Percentiles rank a stretch among this genome's conserved stretches.
phyloP scores from a whole-genome alignment of 2,888 invertebrate species.

The Andrena bucephala region DNA sequence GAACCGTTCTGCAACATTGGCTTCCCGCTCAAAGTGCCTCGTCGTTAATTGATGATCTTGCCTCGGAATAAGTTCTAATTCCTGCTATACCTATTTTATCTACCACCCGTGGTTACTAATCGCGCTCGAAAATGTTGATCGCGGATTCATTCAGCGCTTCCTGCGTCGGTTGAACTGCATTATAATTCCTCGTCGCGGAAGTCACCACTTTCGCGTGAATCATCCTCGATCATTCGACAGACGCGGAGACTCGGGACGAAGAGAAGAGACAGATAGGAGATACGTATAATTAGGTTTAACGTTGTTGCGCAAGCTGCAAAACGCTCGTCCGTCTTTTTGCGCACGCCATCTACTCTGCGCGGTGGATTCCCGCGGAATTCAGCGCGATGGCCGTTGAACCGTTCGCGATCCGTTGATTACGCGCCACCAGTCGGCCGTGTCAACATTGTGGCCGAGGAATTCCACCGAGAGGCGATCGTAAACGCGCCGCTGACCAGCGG shows the following conservation, averaged over 20 bases:
- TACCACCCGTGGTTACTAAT: background rate
- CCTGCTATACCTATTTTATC: background rate
- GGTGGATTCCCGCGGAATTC: slow-evolving; percentile 28
- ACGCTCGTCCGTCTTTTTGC: slow-evolving; percentile 11
- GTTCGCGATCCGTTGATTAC: slow-evolving; percentile 20
- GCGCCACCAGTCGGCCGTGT: slow-evolving; percentile 7
- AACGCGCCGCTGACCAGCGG: slow-evolving; percentile 1
- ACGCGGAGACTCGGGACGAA: slow-evolving; percentile 7
- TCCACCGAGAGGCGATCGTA: slow-evolving; percentile 7
- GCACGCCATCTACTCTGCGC: background rate
- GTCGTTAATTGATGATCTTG: background rate
- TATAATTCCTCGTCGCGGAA: slow-evolving; percentile 38
- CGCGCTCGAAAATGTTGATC: slow-evolving; percentile 10
- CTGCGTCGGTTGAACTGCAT: slow-evolving; percentile 3
- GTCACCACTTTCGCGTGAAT: slow-evolving; percentile 43
- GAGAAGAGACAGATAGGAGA: background rate
- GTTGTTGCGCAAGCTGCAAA: slow-evolving; percentile 23
- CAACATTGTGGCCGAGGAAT: slow-evolving; percentile 4
- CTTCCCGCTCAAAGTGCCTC: too few relatives aligned
- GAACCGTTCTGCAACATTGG: too few relatives aligned
- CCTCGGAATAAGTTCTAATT: slow-evolving; percentile 15
- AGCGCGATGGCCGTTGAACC: slow-evolving; percentile 9
- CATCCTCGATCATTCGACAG: slow-evolving; percentile 41
- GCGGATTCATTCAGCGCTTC: slow-evolving; percentile 12
- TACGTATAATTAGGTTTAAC: slow-evolving; percentile 25